Conservation (phyloP, 2,888 invertebrate genomes). For the Drosophila sordidula region DNA sequence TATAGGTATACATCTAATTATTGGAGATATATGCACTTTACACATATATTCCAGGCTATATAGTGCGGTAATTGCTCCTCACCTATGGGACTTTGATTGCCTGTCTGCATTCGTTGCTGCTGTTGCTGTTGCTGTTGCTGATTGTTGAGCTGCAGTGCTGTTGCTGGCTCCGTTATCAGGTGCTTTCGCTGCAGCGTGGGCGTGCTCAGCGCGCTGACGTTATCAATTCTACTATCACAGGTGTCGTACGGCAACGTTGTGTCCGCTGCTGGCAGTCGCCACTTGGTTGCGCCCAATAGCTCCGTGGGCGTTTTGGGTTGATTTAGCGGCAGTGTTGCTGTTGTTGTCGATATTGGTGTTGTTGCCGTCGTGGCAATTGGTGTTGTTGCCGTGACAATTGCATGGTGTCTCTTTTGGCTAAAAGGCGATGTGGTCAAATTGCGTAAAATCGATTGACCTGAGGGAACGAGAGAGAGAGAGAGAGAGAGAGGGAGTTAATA, state of each 20-base stretch:
- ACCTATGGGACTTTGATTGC: constrained; percentile 91
- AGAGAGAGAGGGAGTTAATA: neutral
- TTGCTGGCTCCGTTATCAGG: constrained; percentile 29
- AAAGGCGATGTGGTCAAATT: constrained; percentile 85
- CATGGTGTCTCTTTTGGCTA: constrained; percentile 83
- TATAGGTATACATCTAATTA: no score
- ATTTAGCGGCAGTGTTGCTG: constrained; percentile 45
- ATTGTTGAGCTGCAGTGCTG: constrained; percentile 39
- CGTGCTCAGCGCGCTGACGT: constrained; percentile 37
- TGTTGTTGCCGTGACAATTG: constrained; percentile 37
- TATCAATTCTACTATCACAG: constrained; percentile 64
- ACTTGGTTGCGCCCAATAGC: constrained; percentile 40
- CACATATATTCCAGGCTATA: neutral
- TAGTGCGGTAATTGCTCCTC: constrained; percentile 6
- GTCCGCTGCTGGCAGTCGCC: constrained; percentile 55
- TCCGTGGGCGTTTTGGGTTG: constrained; percentile 45
- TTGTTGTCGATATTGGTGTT: constrained; percentile 31
- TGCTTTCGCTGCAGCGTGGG: constrained; percentile 52
- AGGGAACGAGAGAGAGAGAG: no score
- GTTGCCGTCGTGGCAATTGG: constrained; percentile 26
- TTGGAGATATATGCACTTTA: no score
- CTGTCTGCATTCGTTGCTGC: constrained; percentile 85
- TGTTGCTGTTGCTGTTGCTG: constrained; percentile 82
- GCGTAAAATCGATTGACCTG: constrained; percentile 84
- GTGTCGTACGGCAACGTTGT: constrained; percentile 47